phyloP scores from a whole-genome alignment of 2,888 invertebrate species.

The Rhorus exstirpatorius region DNA sequence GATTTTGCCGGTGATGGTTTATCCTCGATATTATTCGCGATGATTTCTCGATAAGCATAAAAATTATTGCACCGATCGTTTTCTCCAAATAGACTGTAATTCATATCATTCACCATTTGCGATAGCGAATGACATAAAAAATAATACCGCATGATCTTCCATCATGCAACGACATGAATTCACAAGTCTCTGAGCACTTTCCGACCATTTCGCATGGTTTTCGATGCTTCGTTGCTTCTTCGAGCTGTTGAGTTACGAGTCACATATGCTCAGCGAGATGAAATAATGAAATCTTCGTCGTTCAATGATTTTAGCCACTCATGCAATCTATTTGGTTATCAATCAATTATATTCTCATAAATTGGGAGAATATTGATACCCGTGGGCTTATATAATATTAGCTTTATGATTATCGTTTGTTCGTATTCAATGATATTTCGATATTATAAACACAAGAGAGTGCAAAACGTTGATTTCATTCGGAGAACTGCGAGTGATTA shows the following conservation, averaged over 20 bases:
- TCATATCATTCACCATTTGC: neutral
- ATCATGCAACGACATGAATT: neutral
- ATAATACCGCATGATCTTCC: neutral
- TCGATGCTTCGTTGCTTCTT: neutral
- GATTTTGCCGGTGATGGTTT: neutral
- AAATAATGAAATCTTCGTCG: neutral
- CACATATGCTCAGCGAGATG: neutral
- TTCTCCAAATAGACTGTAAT: no score
- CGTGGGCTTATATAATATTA: no score
- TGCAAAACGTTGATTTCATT: no score
- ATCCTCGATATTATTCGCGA: neutral
- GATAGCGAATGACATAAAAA: neutral
- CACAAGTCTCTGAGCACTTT: neutral
- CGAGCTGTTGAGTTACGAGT: neutral
- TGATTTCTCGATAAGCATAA: no score
- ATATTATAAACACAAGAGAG: no score
- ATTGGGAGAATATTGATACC: no score
- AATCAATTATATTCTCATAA: neutral
- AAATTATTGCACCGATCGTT: neutral
- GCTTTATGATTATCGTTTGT: no score
- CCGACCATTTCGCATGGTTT: neutral
- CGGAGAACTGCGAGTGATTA: no score
- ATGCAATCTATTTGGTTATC: neutral
- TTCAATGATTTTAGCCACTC: neutral
- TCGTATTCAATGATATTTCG: no score